Base-by-base conservation (phyloP, 1,140 invertebrate species). In the Pogonomyrmex californicus region DNA sequence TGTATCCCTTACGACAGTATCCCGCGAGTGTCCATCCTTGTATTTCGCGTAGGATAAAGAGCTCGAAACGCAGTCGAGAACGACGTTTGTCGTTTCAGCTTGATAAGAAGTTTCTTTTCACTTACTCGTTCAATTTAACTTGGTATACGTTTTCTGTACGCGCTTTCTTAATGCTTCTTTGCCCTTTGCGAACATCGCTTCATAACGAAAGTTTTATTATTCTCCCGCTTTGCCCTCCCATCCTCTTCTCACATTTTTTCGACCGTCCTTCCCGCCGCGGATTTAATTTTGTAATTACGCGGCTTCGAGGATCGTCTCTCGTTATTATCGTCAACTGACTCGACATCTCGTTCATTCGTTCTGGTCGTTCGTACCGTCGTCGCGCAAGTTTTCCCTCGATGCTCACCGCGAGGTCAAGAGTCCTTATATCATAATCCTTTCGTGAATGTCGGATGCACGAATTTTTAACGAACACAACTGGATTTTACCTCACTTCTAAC, bases 41-140 rank as follows among this genome's bases (percentile, higher is more conserved):
- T 33, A 17, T 49, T 77, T 77, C 58, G 58, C 63, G 47, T 65
- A 33, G 14, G 63, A 81, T 33, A 10, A n/a, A 66, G 70, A 70
- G 14, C 78, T 81, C 12, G 65, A 58, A 81, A 81, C 33, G 63
- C 47, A 23, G 9, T 23, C 23, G 47, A 23, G 23, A 23, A 58
- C 78, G 62, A 81, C 33, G 36, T 66, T 81, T 81, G 65, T 68
- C 49, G 78, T 70, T 81, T 68, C 65, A 70, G n/a, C 38, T 70
- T 41, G 65, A 81, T 81, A 85, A 85, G 63, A 86, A 86, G 58
- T 86, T 86, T 86, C 75, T 78, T 86, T 79, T 86, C 85, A 86
- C 75, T 86, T 79, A 86, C 60, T 86, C 73, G 73, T 86, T 79
- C 75, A 79, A 86, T 86, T 86, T 86, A 86, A 86, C 75, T 86